Base-by-base conservation (phyloP, 2,113 vertebrate species). In the Bubo scandiacus region DNA sequence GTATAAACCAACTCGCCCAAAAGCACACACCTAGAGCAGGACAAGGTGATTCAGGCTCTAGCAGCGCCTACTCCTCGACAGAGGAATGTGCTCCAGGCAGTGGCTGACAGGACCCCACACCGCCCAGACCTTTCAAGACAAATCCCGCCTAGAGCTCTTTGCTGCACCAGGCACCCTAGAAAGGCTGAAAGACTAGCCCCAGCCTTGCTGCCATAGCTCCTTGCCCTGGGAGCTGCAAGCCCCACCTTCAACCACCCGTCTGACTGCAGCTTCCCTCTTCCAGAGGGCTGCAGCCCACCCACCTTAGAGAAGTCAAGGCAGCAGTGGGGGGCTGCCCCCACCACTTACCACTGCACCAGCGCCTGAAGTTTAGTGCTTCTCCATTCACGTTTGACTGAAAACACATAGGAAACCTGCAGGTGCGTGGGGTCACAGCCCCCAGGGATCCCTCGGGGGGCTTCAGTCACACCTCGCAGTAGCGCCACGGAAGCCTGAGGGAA, bases 401-500 rank as follows among this genome's bases (percentile, higher is more conserved):
- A 52, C 10, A 25, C 3, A 4, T 0, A 29, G 10, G 3, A 34
- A 42, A 22, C 14, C 2, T 6, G 6, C 1, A 3, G 12, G 12
- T 21, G 10, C 4, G 10, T 1, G 10, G 25, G 19, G n/a, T 6
- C 3, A 23, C 1, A 3, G 22, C 0, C 4, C 4, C 13, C 5
- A 1, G 9, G 4, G 7, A 16, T 6, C 5, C 27, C 6, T 1
- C 23, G 47, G 34, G 23, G 12, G 11, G 42, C 42, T 15, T 26
- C 2, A 2, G 10, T 3, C 26, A 1, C 3, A 2, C n/a, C 63
- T n/a, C 43, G 42, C 15, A 15, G 42, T 43, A 16, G 43, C 16
- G 7, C 43, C 16, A 11, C 12, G 29, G 45, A 5, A 8, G 26
- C 34, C 4, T 18, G 34, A 13, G n/a, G 70, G 5, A 25, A 18